Evolutionary conservation across 2,888 invertebrate species (phyloP).

Genomic region (Tinea trinotella): DNA sequence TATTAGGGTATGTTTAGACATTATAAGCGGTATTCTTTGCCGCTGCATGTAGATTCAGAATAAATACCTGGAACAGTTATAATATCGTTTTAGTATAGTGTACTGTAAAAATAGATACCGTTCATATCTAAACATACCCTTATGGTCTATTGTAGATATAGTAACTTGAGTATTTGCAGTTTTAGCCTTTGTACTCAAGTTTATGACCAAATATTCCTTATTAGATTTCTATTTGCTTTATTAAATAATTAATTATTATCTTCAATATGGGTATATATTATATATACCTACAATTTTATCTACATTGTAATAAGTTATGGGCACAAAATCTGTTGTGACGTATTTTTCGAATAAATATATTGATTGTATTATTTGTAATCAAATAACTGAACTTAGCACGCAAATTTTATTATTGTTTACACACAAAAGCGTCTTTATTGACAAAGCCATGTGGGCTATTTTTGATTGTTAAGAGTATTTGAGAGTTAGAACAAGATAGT

Average conservation of each 20-base stretch:
- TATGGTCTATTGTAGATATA: neutral
- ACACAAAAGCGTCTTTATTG: neutral
- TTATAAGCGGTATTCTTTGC: too few species aligned
- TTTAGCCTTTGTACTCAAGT: neutral
- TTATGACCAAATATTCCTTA: neutral
- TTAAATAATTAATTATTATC: neutral
- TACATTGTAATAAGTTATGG: neutral
- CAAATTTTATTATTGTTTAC: neutral
- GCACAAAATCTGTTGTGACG: constrained; percentile 7
- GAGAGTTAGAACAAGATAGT: constrained; percentile 21
- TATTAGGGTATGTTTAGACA: too few species aligned
- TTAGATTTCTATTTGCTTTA: neutral
- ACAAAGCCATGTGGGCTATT: neutral
- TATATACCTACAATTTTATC: too few species aligned
- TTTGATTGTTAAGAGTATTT: neutral
- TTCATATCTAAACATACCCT: too few species aligned
- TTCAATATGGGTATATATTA: too few species aligned
- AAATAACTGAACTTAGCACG: constrained; percentile 4
- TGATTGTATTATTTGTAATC: neutral
- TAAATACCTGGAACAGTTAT: too few species aligned
- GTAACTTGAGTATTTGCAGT: neutral
- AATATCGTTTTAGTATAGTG: too few species aligned
- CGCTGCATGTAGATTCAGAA: too few species aligned
- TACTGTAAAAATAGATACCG: too few species aligned
- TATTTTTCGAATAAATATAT: neutral